Evolutionary conservation across 2,797 vertebrate species (phyloP).

Genomic region (Enteromius unitaeniatus): DNA sequence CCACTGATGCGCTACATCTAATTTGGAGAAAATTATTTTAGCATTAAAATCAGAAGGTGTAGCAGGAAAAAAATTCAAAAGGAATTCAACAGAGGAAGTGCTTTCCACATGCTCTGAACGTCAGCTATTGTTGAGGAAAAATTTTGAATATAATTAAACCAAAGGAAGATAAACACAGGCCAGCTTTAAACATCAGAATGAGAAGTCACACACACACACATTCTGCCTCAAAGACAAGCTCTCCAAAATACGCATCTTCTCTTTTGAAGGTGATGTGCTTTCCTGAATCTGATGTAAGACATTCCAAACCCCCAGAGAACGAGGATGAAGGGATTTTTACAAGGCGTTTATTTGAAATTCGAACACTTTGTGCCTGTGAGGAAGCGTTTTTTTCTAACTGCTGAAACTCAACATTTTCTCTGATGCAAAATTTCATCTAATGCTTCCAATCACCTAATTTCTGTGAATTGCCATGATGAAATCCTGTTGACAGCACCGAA

Average conservation of each 20-base stretch:
- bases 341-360: neutral
- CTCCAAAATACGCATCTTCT: neutral
- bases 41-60: constrained; percentile 13
- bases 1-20: constrained; percentile 13
- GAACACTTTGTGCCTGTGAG: constrained; percentile 5
- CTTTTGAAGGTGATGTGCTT: neutral
- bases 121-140: constrained; percentile 1
- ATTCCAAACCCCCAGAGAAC: constrained; percentile 11
- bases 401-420: constrained; percentile 27
- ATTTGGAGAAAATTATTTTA: constrained; percentile 12
- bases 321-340: constrained; percentile 15
- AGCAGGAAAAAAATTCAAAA: neutral
- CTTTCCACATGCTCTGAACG: neutral
- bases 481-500: constrained; percentile 15
- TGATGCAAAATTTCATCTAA: constrained; percentile 36
- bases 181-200: constrained; percentile 2
- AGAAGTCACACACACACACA: neutral
- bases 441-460: constrained; percentile 24
- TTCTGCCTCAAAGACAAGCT: constrained; percentile 5
- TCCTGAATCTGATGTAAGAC: constrained; percentile 23
- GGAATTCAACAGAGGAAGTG: neutral
- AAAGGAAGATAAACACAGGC: constrained; percentile 4
- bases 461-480: constrained; percentile 6
- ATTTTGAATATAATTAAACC: constrained; percentile 10
- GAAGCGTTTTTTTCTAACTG: constrained; percentile 24